These are phyloP conservation scores for Tiaroga cobitis DNA, from an alignment of 2,797 vertebrate species.

Conservation along the genomic window DNA sequence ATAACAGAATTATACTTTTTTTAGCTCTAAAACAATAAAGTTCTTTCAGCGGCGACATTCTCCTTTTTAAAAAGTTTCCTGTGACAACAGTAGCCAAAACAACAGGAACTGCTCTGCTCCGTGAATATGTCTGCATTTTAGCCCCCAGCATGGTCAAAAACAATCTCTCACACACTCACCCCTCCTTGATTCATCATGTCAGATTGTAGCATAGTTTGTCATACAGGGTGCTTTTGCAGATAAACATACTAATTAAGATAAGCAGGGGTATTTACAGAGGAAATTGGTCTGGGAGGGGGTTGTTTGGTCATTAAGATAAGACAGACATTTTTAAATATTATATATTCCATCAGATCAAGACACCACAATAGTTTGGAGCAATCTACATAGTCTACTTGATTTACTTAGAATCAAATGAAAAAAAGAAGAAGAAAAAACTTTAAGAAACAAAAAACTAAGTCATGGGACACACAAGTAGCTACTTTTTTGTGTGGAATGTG, in stretches of 20 bases:
- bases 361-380: background rate
- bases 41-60: conserved; percentile 6
- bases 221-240: background rate
- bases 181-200: background rate
- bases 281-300: conserved; percentile 10
- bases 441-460: background rate
- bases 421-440: background rate
- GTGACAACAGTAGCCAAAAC: conserved; percentile 13
- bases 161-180: conserved; percentile 11
- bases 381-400: background rate
- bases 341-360: background rate
- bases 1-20: background rate
- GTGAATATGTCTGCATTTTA: background rate
- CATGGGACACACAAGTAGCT: background rate
- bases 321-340: background rate
- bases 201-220: background rate
- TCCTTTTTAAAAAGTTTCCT: conserved; percentile 33
- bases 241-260: conserved; percentile 42
- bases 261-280: conserved; percentile 27
- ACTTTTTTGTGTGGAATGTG: background rate
- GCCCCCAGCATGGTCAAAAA: conserved; percentile 11
- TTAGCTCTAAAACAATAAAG: conserved; percentile 22
- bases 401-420: background rate
- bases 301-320: conserved; percentile 38
- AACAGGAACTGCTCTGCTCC: conserved; percentile 44